phyloP scores from a whole-genome alignment of 2,797 vertebrate species.

The Mormyrops attenuatus region DNA sequence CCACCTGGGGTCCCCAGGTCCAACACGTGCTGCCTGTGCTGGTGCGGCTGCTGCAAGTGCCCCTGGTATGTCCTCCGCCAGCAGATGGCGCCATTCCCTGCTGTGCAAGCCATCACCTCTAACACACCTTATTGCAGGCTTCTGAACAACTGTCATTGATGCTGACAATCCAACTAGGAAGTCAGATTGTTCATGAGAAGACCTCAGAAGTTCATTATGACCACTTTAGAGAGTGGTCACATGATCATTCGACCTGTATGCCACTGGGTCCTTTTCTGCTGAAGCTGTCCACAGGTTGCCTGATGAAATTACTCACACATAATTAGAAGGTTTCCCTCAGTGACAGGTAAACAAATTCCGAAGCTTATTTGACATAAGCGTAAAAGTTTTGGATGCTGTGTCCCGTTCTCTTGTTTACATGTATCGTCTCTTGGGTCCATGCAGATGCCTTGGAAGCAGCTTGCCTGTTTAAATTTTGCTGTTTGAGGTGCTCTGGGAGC shows the following conservation, averaged over 20 bases:
- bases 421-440: not conserved
- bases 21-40: conserved; percentile 97
- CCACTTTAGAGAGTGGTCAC: not conserved
- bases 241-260: not conserved
- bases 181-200: not conserved
- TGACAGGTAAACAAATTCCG: not conserved
- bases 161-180: not conserved
- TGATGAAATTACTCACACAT: not conserved
- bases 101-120: not conserved
- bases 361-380: not conserved
- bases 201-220: not conserved
- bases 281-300: not conserved
- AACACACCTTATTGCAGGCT: not conserved
- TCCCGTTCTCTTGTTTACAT: not conserved
- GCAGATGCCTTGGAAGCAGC: not conserved
- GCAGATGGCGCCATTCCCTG: not conserved
- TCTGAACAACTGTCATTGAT: not conserved
- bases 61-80: conserved; percentile 75
- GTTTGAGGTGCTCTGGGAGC: not conserved
- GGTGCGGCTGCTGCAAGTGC: conserved; percentile 99
- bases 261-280: not conserved
- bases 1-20: conserved; percentile 87
- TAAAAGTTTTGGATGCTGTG: not conserved
- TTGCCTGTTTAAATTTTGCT: not conserved
- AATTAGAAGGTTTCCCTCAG: not conserved